Evolutionary conservation across 2,797 vertebrate species (phyloP), one percentile per base, ranked within the genome.

Genomic region (Geotrypetes seraphini): DNA sequence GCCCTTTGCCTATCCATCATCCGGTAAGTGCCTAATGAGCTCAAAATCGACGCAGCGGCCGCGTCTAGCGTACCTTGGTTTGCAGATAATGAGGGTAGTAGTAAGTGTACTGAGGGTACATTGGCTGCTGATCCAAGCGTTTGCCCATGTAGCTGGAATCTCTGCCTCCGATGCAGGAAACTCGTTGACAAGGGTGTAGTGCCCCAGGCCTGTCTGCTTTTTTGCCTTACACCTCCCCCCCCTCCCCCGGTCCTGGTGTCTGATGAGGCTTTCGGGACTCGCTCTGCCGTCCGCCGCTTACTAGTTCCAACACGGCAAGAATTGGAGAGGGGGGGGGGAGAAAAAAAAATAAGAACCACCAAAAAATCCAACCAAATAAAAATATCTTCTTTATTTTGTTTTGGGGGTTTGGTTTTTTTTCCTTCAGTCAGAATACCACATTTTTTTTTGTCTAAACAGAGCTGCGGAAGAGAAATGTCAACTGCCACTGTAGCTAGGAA

Each of bases 91-190:
- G 92, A 74, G 92, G 92, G 73, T 96, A 96, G 83, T 92, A 96
- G 87, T 92, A 96, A 71, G 91, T 92, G 89, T 92, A 96, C 87
- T 96, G 91, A 67, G 93, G 92, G 91, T 92, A 96, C 92, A 96
- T 97, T 94, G 86, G 93, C 72, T 91, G 91, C 87, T 92, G 92
- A 72, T 97, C 93, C 92, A 95, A 84, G 75, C 89, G 89, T 87
- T 97, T 96, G 87, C 93, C 93, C 93, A 97, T 97, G 90, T 92
- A 97, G 92, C 87, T 95, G 86, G 85, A 91, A 88, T 91, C 87
- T 76, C 83, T 86, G 83, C 87, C 79, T 83, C 89, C 78, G 83
- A 84, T 68, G 82, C 83, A 87, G 83, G 84, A 84, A 87, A 91
- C 79, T 84, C 78, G 75, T 73, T 69, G 79, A 66, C 69, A 80